Evolutionary conservation across 2,797 vertebrate species (phyloP), one percentile per base, ranked within the genome.

Genomic region (Pipistrellus pygmaeus): DNA sequence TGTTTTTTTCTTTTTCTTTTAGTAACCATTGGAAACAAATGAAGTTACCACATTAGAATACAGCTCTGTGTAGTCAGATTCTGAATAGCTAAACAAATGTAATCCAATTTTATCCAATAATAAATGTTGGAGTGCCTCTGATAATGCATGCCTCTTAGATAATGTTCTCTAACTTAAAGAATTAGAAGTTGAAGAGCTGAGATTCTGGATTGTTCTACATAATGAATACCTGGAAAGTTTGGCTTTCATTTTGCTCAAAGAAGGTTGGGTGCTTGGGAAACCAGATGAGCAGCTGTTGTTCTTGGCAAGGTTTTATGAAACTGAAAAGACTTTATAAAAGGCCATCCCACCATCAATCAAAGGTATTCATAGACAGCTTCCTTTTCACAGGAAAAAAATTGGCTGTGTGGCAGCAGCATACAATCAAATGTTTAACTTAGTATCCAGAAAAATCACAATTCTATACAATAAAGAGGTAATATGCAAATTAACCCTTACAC

Each of bases 51-150:
- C 20, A 80, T 72, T 90, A 91, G 77, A 96, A 82, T 90, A 17
- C 57, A 84, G 53, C 35, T 83, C 46, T 86, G 20, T 62, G 25
- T 53, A 57, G 38, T 72, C 35, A 89, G 35, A 91, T 85, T 96
- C 35, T 78, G 25, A 96, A 53, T 71, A 30, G 10, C 46, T 89
- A 87, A 94, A 81, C 68, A 95, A 88, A 94, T 84, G 25, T 80
- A 23, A 73, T 82, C 15, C 55, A 86, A 21, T 11, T 89, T 92
- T 73, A 93, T 66, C 30, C 13, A 77, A 6, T 60, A 92, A 60
- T 69, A 77, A 78, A 93, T 83, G 69, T 85, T 85, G 8, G 85
- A 90, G 68, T 81, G 10, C 46, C 53, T 93, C n/a, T 83, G 46
- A 20, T 73, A 86, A 62, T 69, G 1, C 15, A 71, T 48, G 14